Conservation (phyloP, 2,113 vertebrate genomes). For the Rhadina sibilatrix region DNA sequence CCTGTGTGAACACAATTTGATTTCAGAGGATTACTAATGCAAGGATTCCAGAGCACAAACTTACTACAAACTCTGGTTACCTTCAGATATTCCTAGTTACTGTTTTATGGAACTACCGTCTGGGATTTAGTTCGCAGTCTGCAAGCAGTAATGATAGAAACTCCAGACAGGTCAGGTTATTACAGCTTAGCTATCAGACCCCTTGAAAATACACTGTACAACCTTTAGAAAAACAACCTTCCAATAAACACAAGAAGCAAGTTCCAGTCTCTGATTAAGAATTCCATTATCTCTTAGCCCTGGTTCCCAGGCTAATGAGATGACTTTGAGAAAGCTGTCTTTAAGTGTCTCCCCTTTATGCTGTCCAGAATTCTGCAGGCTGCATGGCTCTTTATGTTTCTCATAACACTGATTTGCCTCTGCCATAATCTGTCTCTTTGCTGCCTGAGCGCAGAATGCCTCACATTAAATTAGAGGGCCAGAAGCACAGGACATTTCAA, state of each 20-base stretch:
- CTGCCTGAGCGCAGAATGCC: not conserved
- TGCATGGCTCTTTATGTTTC: not conserved
- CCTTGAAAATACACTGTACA: not conserved
- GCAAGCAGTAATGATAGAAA: not conserved
- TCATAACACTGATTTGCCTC: not conserved
- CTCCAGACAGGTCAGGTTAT: not conserved
- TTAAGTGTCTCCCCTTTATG: not conserved
- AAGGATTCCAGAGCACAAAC: not conserved
- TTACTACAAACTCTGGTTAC: not conserved
- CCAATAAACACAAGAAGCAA: not conserved
- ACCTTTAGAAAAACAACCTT: slow-evolving; percentile 18
- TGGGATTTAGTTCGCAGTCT: not conserved
- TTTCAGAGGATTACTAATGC: not conserved
- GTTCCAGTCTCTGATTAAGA: not conserved
- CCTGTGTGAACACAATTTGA: not conserved
- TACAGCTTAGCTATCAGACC: not conserved
- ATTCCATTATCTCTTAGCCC: not conserved
- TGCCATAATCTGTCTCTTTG: not conserved
- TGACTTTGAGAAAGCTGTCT: not conserved
- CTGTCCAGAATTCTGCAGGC: not conserved
- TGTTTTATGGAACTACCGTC: not conserved
- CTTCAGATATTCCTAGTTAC: not conserved
- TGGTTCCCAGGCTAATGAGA: not conserved
- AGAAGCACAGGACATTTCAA: not conserved
- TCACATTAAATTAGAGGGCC: not conserved